These are phyloP conservation scores for Lasiurus borealis DNA, from an alignment of 2,113 vertebrate species.

Conservation along the genomic window DNA sequence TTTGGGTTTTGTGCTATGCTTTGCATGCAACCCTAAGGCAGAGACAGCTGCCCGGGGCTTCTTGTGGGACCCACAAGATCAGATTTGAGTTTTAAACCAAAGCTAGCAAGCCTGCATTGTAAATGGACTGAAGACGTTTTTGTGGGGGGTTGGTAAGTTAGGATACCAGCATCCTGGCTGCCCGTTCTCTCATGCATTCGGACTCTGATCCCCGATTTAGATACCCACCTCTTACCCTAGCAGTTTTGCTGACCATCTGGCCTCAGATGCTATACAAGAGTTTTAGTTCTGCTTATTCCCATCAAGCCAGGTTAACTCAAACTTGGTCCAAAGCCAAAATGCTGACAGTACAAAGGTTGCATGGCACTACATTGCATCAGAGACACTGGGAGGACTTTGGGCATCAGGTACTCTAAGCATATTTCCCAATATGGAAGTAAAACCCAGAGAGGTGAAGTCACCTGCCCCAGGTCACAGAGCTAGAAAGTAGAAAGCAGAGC, in stretches of 20 bases:
- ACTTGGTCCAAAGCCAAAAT: not conserved
- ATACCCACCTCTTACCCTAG: not conserved
- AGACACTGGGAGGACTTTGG: not conserved
- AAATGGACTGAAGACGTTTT: not conserved
- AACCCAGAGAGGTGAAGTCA: not conserved
- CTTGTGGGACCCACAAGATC: not conserved
- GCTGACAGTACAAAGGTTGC: not conserved
- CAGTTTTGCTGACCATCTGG: not conserved
- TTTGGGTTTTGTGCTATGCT: not conserved
- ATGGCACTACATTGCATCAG: not conserved
- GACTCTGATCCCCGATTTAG: not conserved
- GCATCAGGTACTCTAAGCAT: not conserved
- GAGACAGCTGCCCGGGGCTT: not conserved
- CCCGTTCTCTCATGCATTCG: accelerated
- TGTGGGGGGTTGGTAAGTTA: not conserved
- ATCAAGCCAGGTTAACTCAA: not conserved
- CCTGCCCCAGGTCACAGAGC: not conserved
- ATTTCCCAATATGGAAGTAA: not conserved
- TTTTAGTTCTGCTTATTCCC: not conserved
- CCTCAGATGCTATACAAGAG: not conserved
- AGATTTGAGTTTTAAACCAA: not conserved
- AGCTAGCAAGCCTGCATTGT: not conserved
- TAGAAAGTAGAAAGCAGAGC: not conserved
- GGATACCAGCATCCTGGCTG: not conserved
- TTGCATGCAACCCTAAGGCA: not conserved